Base-by-base conservation (phyloP, 2,888 invertebrate species). In the Leptopilina drosophilae region DNA sequence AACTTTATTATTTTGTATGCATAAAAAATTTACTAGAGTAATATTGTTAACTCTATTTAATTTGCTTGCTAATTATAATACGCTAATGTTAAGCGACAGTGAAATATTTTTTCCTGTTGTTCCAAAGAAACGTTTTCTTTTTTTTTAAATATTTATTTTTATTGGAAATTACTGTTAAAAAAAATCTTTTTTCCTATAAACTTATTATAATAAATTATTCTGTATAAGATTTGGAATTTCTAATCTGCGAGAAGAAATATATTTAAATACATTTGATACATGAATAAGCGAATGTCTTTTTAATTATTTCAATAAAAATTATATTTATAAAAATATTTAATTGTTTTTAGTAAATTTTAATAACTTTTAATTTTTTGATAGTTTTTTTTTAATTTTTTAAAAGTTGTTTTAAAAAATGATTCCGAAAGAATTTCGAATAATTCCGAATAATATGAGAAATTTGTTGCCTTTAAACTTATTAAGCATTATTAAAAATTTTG, bases 201-300 rank as follows among this genome's bases (percentile, higher is more conserved):
- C 33, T 12, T 56, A 73, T 26, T 73, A 26, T 56, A 73, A n/a
- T 33, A 56, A 33, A 14, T 4, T 14, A 73, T 69, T 49, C 14
- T 26, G 2, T 73, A 53, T 73, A 49, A 49, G 49, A 49, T 49
- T 49, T 49, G 9, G 6, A 12, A 66, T 46, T 46, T 66, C 42
- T 66, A 66, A 66, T 62, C 15, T 46, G 15, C 66, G 42, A 66
- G 14, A 73, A 73, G 33, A 14, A 73, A 73, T 33, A 73, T 73
- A 56, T 73, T 73, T 73, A 73, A 49, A 73, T 73, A 73, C 69
- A 73, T 73, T 73, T 73, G 69, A 73, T 73, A 73, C 53, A 26
- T 15, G 33, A 73, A 73, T 53, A 12, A 53, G 12, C 53, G 33
- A n/a, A 33, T 73, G 6, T 33, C 14, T 53, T 62, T 62, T 62